Base-by-base conservation (phyloP, 2,797 vertebrate species). In the Heliangelus exortis region DNA sequence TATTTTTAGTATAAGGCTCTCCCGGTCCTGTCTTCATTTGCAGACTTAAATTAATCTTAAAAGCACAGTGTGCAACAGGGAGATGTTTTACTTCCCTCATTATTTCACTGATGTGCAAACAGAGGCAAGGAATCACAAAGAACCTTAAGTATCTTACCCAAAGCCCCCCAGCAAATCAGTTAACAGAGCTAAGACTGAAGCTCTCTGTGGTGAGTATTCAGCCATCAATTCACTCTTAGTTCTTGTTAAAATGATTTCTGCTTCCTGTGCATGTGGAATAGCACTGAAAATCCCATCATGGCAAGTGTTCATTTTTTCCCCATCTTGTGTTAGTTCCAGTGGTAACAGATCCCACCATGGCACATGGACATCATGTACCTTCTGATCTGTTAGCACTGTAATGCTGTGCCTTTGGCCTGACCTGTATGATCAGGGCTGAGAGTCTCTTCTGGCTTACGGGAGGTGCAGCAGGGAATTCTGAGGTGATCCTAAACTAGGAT, bases 21-120 rank as follows among this genome's bases (percentile, higher is more conserved):
- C 89, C 59, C 66, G 34, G 7, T 69, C 57, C 39, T 92, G 28
- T 76, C 84, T 88, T 89, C 33, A 43, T 85, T 62, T 66, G 36
- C 29, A 86, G 66, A 69, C 48, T 85, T 81, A 78, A 89, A 93
- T 95, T 92, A 75, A 75, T 87, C 73, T 93, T 89, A 61, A 62
- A 91, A 91, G 57, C 47, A 67, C 36, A 51, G 9, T 20, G 8
- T 87, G n/a, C 91, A 63, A n/a, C 12, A 47, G 74, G 57, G 91
- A 91, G 22, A 78, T 7, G 10, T 95, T 94, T 92, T 81, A 72
- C 29, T 93, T 85, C 39, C 31, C 19, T 81, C 84, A 48, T 81
- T 95, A 62, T 83, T 89, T 89, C 82, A 59, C 16, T 69, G 50
- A 62, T 86, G 55, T 15, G 20, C 87, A 79, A 68, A 79, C 77